Base-by-base conservation (phyloP, 2,797 vertebrate genomes). In the Oreortyx pictus region DNA sequence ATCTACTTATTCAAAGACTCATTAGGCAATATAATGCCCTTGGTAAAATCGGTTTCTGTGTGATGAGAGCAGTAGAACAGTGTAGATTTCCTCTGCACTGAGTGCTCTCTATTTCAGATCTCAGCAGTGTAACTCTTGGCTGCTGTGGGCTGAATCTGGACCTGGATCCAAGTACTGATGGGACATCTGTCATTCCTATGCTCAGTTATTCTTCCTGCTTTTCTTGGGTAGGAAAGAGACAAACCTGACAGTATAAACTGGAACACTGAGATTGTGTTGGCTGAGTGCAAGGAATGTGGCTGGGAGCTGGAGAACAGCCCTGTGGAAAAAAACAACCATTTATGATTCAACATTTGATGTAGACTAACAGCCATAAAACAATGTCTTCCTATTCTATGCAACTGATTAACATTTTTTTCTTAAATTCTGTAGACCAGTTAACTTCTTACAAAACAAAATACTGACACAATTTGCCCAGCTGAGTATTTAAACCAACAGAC, bases 101-200 rank as follows among this genome's bases (percentile, higher is more conserved):
- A 82, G 64, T 22, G 35, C 76, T 47, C 52, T 93, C 37, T 35
- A 44, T 84, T 87, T 85, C 54, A 81, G 70, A 85, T 54, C 88
- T 95, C 93, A 88, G 57, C 86, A 84, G 67, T 77, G 93, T 10
- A 65, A 31, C 87, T 92, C 65, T 92, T 92, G 90, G 86, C 74
- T 96, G 83, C 47, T 2, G 5, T 65, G 64, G 70, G 66, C 62
- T 89, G 73, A 78, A 81, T 84, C 56, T 93, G 84, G 87, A 88
- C 79, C 78, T 72, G 65, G 27, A 92, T 91, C 75, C 50, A 75
- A 94, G 88, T 74, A 82, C 65, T 0, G 0, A 60, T 74, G 74
- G 72, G 75, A 91, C 95, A 96, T 94, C 91, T 94, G 90, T 80
- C 78, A 47, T 86, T 88, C 60, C 72, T 88, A 14, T 66, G 54